These are phyloP conservation scores for Phthorimaea operculella DNA, from an alignment of 1,140 invertebrate species.

Conservation along the genomic window DNA sequence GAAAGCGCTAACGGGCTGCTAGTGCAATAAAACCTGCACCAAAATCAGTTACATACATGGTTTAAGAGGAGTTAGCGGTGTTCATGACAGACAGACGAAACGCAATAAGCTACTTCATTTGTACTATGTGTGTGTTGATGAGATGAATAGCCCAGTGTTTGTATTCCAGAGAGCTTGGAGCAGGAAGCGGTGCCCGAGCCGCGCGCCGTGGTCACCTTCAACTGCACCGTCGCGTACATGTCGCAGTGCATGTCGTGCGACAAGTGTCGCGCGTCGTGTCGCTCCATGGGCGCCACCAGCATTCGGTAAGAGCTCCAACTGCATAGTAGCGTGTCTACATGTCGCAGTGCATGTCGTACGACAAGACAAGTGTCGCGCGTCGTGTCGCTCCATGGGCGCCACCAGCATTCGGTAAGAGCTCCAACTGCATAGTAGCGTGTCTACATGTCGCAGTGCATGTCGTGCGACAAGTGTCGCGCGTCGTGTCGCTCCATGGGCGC, in stretches of 20 bases:
- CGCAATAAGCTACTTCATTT: no score
- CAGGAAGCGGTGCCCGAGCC: constrained; percentile 72
- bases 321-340: constrained; percentile 91
- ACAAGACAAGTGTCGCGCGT: constrained; percentile 85
- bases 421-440: constrained; percentile 95
- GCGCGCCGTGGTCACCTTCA: constrained; percentile 75
- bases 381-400: constrained; percentile 80
- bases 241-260: constrained; percentile 89
- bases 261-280: constrained; percentile 85
- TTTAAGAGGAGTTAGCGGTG: no score
- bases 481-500: constrained; percentile 81
- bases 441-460: constrained; percentile 88
- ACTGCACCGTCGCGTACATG: constrained; percentile 95
- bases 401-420: constrained; percentile 73
- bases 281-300: constrained; percentile 77
- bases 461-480: constrained; percentile 85
- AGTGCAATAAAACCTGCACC: no score
- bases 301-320: constrained; percentile 81
- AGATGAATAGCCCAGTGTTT: neutral
- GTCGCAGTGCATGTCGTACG: constrained; percentile 88
- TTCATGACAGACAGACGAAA: no score
- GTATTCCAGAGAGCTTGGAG: constrained; percentile 71
- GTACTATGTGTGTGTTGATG: no score
- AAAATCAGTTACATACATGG: no score
- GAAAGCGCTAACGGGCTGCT: no score